Base-by-base conservation (phyloP, 2,113 vertebrate species). In the Mastomys coucha region DNA sequence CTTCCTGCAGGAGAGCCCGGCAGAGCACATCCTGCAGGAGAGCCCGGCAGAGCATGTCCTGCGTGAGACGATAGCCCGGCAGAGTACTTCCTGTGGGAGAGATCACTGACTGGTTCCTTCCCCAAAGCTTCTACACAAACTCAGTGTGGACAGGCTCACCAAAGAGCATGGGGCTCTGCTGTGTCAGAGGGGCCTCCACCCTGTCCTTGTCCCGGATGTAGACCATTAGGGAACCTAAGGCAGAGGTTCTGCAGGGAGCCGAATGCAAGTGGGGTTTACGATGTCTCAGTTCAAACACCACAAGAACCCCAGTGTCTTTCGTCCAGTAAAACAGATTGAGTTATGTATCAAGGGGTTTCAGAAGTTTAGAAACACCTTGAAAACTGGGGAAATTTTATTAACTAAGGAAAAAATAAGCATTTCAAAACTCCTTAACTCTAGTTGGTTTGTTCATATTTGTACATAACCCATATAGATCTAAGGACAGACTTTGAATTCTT, bases 261-360 rank as follows among this genome's bases (percentile, higher is more conserved):
- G 95, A 99, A n/a, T 99, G 98, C 96, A 99, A 33, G 67, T 33
- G 99, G 82, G 98, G 99, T 45, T 99, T 99, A 98, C 99, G 98
- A 95, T 99, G 99, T 5, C 99, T 99, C 45, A 99, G 99, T 91
- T 88, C 98, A 99, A 97, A 99, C 98, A 99, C 99, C 96, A 99
- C 98, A 99, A 99, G 97, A 99, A 99, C 99, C 97, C 99, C 99
- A 98, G 98, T 99, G 89, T 99, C 99, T 87, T 98, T 99, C 0
- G 99, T 98, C 80, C 99, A 99, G 98, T 99, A 99, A n/a, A 98
- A 99, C 98, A 97, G 99, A 99, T 81, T 99, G 99, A 3, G 98
- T 99, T 91, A 99, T 99, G 98, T 99, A 99, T 98, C 99, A 99
- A 99, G 98, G 97, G 99, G 99, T 98, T 99, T 99, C 91, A 97